These are phyloP conservation scores for Eupeodes latifasciatus DNA, from an alignment of 2,888 invertebrate species.

Conservation along the genomic window DNA sequence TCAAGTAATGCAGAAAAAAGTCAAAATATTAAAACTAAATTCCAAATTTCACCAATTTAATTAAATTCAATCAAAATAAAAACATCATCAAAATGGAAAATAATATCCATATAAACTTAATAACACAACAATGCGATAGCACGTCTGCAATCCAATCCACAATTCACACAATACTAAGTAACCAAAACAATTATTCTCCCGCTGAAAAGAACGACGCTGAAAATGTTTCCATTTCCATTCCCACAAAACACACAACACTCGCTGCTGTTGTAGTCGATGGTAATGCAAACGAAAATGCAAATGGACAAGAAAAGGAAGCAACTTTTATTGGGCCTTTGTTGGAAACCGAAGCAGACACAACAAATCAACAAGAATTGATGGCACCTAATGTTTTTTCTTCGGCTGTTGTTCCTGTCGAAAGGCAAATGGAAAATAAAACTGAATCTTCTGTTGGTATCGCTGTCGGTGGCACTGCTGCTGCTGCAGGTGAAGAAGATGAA, in stretches of 20 bases:
- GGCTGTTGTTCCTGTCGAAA: constrained; percentile 42
- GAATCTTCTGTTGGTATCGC: not conserved
- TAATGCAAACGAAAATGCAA: not conserved
- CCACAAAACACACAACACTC: constrained; percentile 45
- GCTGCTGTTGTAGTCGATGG: constrained; percentile 30
- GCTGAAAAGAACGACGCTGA: constrained; percentile 76
- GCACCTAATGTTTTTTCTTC: constrained; percentile 52
- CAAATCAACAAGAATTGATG: constrained; percentile 52
- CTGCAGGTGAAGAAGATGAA: constrained; percentile 63
- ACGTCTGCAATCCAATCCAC: constrained; percentile 41
- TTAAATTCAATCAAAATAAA: constrained; percentile 61
- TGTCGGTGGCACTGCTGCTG: too few species aligned
- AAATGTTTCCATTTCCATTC: constrained; percentile 73
- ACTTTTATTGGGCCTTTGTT: constrained; percentile 35
- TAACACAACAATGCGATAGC: constrained; percentile 51
- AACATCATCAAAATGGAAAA: constrained; percentile 70
- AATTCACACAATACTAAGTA: constrained; percentile 55
- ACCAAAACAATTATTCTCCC: constrained; percentile 74
- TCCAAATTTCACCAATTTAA: constrained; percentile 66
- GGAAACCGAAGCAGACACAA: constrained; percentile 14
- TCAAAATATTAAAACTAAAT: constrained; percentile 72
- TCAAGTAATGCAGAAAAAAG: constrained; percentile 73
- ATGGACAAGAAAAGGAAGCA: constrained; percentile 46
- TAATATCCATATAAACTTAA: constrained; percentile 61
- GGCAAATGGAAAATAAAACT: constrained; percentile 27